Base-by-base conservation (phyloP, 92 coral and sea anemone species). In the Ricordea florida region DNA sequence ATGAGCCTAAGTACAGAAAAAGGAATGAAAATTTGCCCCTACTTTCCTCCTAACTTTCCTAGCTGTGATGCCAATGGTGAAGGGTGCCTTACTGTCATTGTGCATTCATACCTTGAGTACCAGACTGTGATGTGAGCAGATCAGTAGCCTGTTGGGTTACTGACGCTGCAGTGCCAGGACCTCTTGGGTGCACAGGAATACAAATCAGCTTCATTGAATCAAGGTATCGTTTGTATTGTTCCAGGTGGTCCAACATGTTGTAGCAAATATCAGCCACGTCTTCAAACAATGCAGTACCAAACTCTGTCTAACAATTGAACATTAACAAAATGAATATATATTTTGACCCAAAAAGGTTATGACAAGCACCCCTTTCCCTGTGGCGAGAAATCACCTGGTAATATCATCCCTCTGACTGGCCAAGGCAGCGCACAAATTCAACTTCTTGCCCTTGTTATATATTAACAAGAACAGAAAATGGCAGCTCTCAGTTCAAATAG, bases 211-310 rank as follows among this genome's bases (percentile, higher is more conserved):
- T 94, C 94, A 94, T 94, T 10, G 90, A 80, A n/a, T 79, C 81
- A 5, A 91, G 98, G 48, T 91, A 94, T 46, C 85, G 88, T 57
- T 88, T 87, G 65, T 94, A 94, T 60, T 75, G 89, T 18, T 85
- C 80, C 41, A 66, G 81, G 57, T 94, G 97, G 68, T 94, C 98
- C 59, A 88, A 65, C 98, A 94, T 94, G 63, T 91, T 80, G 67
- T 94, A 94, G 60, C 98, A 94, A 35, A 88, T 88, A 55, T 85
- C 89, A 0, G 98, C 98, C 42, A 94, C 90, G 56, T 91, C 93
- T 41, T 91, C 97, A 79, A 94, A 94, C 45, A 94, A 75, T 45
- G 73, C 89, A 31, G 98, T 94, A 13, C 98, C 98, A 88, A 94
- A 84, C 71, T 94, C 98, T 30, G 80, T 86, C 98, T 94, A 59